Evolutionary conservation across 2,888 invertebrate genomes (phyloP).

Genomic region (Epinotia ramella): DNA sequence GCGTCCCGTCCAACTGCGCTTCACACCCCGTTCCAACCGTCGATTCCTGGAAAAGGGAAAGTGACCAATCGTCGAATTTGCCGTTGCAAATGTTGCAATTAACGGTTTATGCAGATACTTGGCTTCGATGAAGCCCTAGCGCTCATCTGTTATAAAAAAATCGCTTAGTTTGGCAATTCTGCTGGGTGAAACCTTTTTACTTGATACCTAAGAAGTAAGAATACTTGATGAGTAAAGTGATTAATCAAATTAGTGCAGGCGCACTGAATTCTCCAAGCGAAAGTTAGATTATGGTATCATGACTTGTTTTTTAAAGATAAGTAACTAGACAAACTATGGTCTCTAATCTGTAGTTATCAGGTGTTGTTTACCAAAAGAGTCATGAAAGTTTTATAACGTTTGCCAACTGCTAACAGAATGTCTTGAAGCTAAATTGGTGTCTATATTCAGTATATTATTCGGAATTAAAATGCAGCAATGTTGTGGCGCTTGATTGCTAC

Average conservation of each 20-base stretch:
- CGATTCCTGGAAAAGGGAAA: conserved; percentile 44
- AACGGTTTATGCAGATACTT: conserved; percentile 22
- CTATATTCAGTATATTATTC: conserved; percentile 49
- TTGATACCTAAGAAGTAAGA: neutral
- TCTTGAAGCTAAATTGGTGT: conserved; percentile 8
- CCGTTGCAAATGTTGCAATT: conserved; percentile 34
- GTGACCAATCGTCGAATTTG: conserved; percentile 33
- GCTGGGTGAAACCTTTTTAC: neutral
- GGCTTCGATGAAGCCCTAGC: conserved; percentile 39
- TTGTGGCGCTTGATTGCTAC: conserved; percentile 51
- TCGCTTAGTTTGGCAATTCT: conserved; percentile 2
- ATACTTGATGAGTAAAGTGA: neutral
- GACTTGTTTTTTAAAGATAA: conserved; percentile 40
- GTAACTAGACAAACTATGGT: conserved; percentile 15
- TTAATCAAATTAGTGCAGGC: conserved; percentile 28
- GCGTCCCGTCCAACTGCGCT: conserved; percentile 4
- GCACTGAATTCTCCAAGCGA: conserved; percentile 19
- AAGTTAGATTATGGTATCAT: conserved; percentile 33
- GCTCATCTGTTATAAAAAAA: neutral
- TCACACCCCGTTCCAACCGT: conserved; percentile 35
- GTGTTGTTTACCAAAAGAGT: conserved; percentile 38
- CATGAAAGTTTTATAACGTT: conserved; percentile 36
- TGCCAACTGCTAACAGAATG: conserved; percentile 8
- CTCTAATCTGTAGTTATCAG: conserved; percentile 40
- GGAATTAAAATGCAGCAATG: conserved; percentile 54